These are phyloP conservation scores for Aquatica leii DNA, from an alignment of 2,888 invertebrate genomes.

Conservation along the genomic window DNA sequence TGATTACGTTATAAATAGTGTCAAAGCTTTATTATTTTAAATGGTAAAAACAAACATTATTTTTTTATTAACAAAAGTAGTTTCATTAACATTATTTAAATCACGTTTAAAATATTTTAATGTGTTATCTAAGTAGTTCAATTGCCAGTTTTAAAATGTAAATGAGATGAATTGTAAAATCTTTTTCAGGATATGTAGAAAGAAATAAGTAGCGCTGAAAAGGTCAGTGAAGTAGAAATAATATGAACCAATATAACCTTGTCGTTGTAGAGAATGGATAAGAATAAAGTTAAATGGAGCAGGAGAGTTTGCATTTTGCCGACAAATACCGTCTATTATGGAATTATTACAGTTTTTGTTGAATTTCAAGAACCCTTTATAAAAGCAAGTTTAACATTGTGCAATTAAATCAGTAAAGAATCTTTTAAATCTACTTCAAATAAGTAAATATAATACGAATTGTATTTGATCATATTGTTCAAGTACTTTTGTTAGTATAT, in stretches of 20 bases:
- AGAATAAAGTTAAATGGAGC: slow-evolving; percentile 34
- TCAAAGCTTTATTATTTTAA: slow-evolving; percentile 9
- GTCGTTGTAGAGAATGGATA: slow-evolving; percentile 31
- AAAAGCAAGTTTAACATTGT: not conserved
- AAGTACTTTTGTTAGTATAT: too few species aligned
- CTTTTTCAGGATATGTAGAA: slow-evolving; percentile 19
- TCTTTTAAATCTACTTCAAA: too few species aligned
- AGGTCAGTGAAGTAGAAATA: slow-evolving; percentile 27
- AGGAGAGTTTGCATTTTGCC: slow-evolving; percentile 29
- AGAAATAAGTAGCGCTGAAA: slow-evolving; percentile 25
- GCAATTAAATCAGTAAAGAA: slow-evolving; percentile 4
- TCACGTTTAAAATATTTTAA: not conserved
- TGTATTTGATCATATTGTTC: too few species aligned
- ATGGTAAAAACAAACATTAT: slow-evolving; percentile 19
- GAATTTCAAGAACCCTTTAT: slow-evolving; percentile 4
- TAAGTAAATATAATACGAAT: too few species aligned
- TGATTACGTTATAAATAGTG: slow-evolving; percentile 22
- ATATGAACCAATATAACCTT: slow-evolving; percentile 33
- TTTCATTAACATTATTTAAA: not conserved
- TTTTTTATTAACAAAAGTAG: not conserved
- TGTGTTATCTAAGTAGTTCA: not conserved
- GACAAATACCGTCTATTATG: slow-evolving; percentile 26
- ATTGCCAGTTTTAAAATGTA: slow-evolving; percentile 18
- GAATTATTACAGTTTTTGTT: slow-evolving; percentile 19
- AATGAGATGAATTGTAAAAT: slow-evolving; percentile 24